Evolutionary conservation across 2,113 vertebrate genomes (phyloP).

Genomic region (Pongo pygmaeus): DNA sequence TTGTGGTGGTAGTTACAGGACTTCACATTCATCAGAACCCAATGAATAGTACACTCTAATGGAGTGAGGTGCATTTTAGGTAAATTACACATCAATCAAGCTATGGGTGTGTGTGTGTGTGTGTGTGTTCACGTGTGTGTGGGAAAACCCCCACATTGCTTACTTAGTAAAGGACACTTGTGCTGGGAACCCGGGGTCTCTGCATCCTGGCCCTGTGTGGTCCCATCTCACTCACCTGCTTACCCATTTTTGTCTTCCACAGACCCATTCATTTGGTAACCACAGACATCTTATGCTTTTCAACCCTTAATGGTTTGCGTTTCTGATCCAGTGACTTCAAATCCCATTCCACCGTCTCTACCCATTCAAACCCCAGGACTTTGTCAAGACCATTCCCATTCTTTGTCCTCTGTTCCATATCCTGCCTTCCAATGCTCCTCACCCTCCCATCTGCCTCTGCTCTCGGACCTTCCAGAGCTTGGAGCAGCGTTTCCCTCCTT

Average conservation of each 20-base stretch:
- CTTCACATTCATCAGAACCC: not conserved
- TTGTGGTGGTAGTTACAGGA: rapidly evolving
- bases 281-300: not conserved
- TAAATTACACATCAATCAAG: not conserved
- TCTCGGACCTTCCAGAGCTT: rapidly evolving
- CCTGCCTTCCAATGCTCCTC: no score
- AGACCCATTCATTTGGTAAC: no score
- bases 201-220: no score
- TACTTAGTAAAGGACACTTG: not conserved
- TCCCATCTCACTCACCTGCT: rapidly evolving
- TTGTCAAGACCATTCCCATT: not conserved
- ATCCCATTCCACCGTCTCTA: not conserved
- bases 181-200: not conserved
- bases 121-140: no score
- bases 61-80: rapidly evolving
- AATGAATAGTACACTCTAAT: not conserved
- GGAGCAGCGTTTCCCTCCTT: no score
- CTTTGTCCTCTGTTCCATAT: no score
- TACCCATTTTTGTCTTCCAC: rapidly evolving
- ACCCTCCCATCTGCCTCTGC: no score
- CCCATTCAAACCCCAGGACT: not conserved
- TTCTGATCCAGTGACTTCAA: not conserved
- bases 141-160: not conserved
- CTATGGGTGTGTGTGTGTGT: no score
- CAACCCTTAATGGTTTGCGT: not conserved